Percentiles rank a stretch among this genome's conserved stretches.
Conservation (phyloP, 2,888 invertebrate genomes). For the Pristionchus mayeri region DNA sequence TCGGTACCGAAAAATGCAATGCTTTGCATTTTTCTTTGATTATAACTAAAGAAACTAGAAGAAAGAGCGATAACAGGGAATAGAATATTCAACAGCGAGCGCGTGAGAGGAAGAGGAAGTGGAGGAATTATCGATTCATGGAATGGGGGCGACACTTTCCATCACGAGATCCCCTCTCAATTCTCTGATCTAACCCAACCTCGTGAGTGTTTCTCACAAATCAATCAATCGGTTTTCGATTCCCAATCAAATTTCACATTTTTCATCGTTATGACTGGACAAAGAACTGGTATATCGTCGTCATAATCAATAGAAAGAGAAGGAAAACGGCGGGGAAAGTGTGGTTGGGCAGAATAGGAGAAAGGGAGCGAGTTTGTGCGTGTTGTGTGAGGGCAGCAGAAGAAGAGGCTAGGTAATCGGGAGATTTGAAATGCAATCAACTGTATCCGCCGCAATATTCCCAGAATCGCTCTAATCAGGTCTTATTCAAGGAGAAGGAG, state of each 20-base stretch:
- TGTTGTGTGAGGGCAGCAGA: not conserved
- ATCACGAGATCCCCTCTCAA: not conserved
- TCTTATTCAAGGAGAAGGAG: conserved; percentile 13
- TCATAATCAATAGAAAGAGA: conserved; percentile 8
- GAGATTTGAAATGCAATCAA: not conserved
- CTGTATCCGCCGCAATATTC: no score
- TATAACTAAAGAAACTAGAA: not conserved
- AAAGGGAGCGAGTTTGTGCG: not conserved
- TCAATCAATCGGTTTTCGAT: not conserved
- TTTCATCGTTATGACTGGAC: not conserved
- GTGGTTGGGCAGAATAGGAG: not conserved
- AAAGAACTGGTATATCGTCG: conserved; percentile 10
- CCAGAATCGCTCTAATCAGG: no score
- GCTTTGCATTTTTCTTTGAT: not conserved
- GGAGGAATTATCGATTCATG: conserved; percentile 14
- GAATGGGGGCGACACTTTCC: not conserved
- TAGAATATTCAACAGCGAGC: not conserved
- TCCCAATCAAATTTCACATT: no score
- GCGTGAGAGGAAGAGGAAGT: conserved; percentile 13
- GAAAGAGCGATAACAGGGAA: not conserved
- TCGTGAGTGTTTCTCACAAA: no score
- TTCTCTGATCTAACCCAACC: no score
- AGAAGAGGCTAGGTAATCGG: not conserved
- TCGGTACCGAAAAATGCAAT: not conserved
- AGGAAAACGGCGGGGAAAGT: not conserved